Evolutionary conservation across 2,888 invertebrate genomes (phyloP), one percentile per base, ranked within the genome.

Genomic region (Caenorhabditis sp.): DNA sequence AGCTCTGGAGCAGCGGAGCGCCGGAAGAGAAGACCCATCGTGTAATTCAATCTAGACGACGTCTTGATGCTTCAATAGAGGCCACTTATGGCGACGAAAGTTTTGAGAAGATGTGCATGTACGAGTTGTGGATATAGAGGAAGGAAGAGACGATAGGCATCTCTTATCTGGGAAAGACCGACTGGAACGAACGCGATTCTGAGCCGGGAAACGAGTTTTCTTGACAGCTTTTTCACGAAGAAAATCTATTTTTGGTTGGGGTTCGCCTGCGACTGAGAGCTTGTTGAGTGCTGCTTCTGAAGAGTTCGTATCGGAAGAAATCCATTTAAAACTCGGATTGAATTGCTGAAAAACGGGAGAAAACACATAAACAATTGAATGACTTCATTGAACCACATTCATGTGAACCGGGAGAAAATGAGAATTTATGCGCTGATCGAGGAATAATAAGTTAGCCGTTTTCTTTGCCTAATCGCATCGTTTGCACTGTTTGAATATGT

Each of bases 11-110:
- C 62, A 55, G 62, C 64, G 72, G 72, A 72, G n/a, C n/a, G n/a
- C n/a, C n/a, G n/a, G n/a, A n/a, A n/a, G n/a, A 68, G 67, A 76
- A 37, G 76, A 37, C 76, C 67, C 76, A 76, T 76, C 76, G 76
- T 76, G 76, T 76, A 76, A 76, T 76, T 76, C 76, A 76, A 76
- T 76, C 76, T 76, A 61, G 76, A 76, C 76, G 76, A 67, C 76
- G 76, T 67, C 76, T 67, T 68, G 76, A 76, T 76, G 67, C 76
- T 76, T 76, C 76, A 76, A 76, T 76, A 76, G 76, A 76, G 76
- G 67, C 76, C 67, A 76, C 76, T 76, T 76, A 76, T 76, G 76
- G 72, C 64, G 64, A 65, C 53, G 67, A 74, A 72, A 72, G 72
- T 72, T n/a, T 72, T 72, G 72, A 72, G 58, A 58, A 32, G 56